These are phyloP conservation scores for Xestia ashworthii DNA, from an alignment of 2,888 invertebrate species.

Conservation along the genomic window DNA sequence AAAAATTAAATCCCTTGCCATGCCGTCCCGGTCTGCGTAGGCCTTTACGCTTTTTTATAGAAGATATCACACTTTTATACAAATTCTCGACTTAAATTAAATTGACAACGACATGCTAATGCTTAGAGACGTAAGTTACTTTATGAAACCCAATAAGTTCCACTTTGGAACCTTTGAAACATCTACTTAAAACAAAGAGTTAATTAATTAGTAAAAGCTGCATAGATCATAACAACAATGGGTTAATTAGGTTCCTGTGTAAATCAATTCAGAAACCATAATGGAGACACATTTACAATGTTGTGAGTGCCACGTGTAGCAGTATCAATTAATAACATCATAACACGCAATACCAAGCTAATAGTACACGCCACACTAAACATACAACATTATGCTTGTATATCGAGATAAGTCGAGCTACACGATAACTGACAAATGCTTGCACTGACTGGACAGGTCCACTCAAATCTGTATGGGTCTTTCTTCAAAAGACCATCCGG, in stretches of 20 bases:
- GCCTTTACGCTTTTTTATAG: too few relatives aligned
- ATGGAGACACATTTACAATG: background rate
- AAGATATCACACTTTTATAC: background rate
- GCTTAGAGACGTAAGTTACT: background rate
- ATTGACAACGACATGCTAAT: background rate
- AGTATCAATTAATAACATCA: background rate
- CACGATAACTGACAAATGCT: too few relatives aligned
- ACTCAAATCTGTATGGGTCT: too few relatives aligned
- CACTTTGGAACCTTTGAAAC: background rate
- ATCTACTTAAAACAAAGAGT: background rate
- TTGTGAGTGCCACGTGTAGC: conserved; percentile 19
- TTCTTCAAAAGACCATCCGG: too few relatives aligned
- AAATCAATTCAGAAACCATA: background rate
- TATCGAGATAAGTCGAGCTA: background rate
- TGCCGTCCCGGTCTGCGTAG: too few relatives aligned
- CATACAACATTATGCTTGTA: background rate
- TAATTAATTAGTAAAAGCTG: background rate
- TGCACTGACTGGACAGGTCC: too few relatives aligned
- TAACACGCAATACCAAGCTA: background rate
- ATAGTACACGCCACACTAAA: background rate
- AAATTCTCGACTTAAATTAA: background rate
- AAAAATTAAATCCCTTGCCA: too few relatives aligned
- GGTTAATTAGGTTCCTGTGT: background rate
- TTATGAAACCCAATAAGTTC: background rate
- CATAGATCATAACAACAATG: background rate